Evolutionary conservation across 2,797 vertebrate species (phyloP), one percentile per base, ranked within the genome.

Genomic region (Dicrostonyx torquatus): DNA sequence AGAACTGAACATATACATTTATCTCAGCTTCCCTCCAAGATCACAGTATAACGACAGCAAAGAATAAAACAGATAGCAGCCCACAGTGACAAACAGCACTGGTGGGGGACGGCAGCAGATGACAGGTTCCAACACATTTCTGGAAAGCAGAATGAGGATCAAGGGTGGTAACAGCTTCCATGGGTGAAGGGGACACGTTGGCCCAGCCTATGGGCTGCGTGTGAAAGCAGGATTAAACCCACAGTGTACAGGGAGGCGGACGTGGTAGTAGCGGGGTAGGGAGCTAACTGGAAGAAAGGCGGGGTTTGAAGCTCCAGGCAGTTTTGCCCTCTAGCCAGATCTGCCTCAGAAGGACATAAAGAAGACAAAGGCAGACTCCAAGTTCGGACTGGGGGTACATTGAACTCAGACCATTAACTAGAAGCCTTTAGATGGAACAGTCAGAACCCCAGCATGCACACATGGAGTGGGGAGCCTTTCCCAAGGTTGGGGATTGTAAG

Each of bases 1-100:
- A 6, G 50, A 68, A 64, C 34, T 24, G 84, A 96, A 48, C 14
- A 6, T 0, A 20, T 0, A 43, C 60, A 79, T 76, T 43, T 73
- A 72, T 68, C 91, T 96, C 91, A 62, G 29, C 37, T 22, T 89
- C 72, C 89, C 87, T 86, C 77, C 40, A 86, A 86, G 55, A 94
- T 17, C 34, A 70, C 78, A 50, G 53, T 22, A 29, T 26, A 66
- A 87, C 2, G 62, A 75, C 77, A 86, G 62, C 45, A 24, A 92
- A 72, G 92, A 77, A 66, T 75, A 78, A 58, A 89, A 89, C 73
- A 77, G 87, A 89, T 45, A 77, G 72, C 73, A 77, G n/a, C 40
- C 58, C 85, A 40, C 0, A 9, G 78, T 79, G 80, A 89, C 82
- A 82, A 55, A 90, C 60, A 64, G 83, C 90, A 11, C 83, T 3